Conservation (phyloP, 2,113 vertebrate genomes). For the Pavo muticus region DNA sequence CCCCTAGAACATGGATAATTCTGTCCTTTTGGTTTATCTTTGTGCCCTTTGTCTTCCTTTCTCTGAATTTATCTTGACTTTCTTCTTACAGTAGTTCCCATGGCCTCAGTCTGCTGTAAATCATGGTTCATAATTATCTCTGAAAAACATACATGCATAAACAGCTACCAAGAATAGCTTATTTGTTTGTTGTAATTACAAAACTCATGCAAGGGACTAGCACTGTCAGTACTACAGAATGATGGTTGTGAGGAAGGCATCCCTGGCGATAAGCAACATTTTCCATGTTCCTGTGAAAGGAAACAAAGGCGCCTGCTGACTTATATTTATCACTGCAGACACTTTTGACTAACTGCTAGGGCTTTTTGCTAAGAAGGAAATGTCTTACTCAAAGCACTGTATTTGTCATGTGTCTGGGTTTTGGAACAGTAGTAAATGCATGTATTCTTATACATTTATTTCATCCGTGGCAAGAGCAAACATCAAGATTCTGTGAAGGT, state of each 20-base stretch:
- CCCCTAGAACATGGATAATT: background rate
- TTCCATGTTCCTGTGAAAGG: slow-evolving; percentile 27
- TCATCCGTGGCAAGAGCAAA: background rate
- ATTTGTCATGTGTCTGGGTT: background rate
- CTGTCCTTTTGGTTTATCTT: slow-evolving; percentile 27
- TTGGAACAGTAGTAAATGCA: background rate
- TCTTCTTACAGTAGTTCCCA: slow-evolving; percentile 29
- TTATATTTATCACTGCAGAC: background rate
- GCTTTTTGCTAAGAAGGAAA: background rate
- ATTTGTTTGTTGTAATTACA: slow-evolving; percentile 40
- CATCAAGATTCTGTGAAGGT: background rate
- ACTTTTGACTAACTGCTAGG: background rate
- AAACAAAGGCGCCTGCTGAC: background rate
- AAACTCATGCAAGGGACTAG: background rate
- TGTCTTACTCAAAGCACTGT: background rate
- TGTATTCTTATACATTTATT: background rate
- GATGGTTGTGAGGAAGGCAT: slow-evolving; percentile 23
- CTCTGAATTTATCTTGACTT: slow-evolving; percentile 50
- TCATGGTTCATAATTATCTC: slow-evolving; percentile 33
- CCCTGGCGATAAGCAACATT: slow-evolving; percentile 38
- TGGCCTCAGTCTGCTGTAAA: background rate
- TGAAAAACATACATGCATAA: slow-evolving; percentile 35
- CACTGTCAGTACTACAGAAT: background rate
- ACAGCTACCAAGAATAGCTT: slow-evolving; percentile 19
- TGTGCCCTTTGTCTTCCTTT: slow-evolving; percentile 19